Evolutionary conservation across 2,888 invertebrate species (phyloP).

Genomic region (Tupiocoris notatus): DNA sequence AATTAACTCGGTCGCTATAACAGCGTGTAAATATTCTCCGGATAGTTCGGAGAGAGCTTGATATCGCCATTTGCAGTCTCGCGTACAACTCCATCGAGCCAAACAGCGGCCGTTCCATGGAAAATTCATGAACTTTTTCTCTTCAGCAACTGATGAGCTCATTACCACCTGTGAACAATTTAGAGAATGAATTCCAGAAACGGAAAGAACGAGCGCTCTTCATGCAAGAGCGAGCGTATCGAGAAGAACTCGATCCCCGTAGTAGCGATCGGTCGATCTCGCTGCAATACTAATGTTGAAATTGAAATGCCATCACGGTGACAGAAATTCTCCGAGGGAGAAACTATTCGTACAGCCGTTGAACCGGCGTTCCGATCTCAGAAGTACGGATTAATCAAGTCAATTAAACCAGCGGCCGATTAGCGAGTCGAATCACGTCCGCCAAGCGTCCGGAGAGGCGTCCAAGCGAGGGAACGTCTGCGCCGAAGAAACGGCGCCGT

Average conservation of each 20-base stretch:
- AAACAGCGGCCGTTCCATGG: not conserved
- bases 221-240: not conserved
- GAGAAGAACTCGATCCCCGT: not conserved
- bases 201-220: not conserved
- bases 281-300: constrained; percentile 5
- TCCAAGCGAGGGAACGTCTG: not conserved
- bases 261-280: not conserved
- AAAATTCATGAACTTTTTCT: not conserved
- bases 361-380: constrained; percentile 4
- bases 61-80: not conserved
- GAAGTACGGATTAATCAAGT: constrained; percentile 21
- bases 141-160: not conserved
- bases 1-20: too few relatives aligned
- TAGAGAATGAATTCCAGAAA: not conserved
- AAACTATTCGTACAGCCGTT: constrained; percentile 27
- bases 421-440: constrained; percentile 21
- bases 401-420: constrained; percentile 24
- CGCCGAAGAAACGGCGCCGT: not conserved
- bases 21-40: too few relatives aligned
- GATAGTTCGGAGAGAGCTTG: not conserved
- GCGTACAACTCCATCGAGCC: not conserved
- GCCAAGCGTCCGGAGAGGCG: not conserved
- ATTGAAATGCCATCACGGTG: constrained; percentile 4
- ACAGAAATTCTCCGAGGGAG: not conserved
- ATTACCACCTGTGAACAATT: not conserved